Evolutionary conservation across 2,113 vertebrate species (phyloP), one percentile per base, ranked within the genome.

Genomic region (Dicentrarchus labrax): DNA sequence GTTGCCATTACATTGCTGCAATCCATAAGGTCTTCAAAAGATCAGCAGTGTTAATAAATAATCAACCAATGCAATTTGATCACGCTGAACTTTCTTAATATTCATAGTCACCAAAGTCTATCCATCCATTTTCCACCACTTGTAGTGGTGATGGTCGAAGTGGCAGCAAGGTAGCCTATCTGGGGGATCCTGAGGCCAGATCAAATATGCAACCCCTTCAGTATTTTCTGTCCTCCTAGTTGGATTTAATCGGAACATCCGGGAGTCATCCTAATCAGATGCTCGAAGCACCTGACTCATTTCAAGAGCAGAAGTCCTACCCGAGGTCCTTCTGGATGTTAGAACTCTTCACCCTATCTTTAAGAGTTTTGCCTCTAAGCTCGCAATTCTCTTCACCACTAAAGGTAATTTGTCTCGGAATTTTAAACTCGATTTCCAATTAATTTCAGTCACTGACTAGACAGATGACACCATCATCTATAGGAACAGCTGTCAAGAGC

Each of bases 401-500:
- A 61, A 39, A 7, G 50, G 1, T 16, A 10, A 16, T 30, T 30
- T 30, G 30, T 30, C 30, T 30, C 30, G 2, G 30, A 30, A 30
- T 71, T 83, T 41, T 30, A 30, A n/a, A 75, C 54, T 59, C 72
- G 10, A 38, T 84, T 36, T 81, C 5, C 45, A 9, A 60, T 65
- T 72, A 3, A 45, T 43, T 70, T 45, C 16, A 53, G 50, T 43
- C 21, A 43, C 12, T 56, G 15, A 60, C 61, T 67, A 70, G 54
- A 65, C 59, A 76, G 48, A 84, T 76, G 19, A 70, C 21, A 72
- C 30, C 47, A 65, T 76, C 60, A 73, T 88, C 69, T 75, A 80
- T 59, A 61, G 53, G n/a, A 77, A 79, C 89, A 90, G 86, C 84
- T 86, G 78, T 82, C 72, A 80, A 17, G 22, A 76, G 45, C 74